Evolutionary conservation across 2,797 vertebrate genomes (phyloP), one percentile per base, ranked within the genome.

Genomic region (Pseudochromis fuscus): DNA sequence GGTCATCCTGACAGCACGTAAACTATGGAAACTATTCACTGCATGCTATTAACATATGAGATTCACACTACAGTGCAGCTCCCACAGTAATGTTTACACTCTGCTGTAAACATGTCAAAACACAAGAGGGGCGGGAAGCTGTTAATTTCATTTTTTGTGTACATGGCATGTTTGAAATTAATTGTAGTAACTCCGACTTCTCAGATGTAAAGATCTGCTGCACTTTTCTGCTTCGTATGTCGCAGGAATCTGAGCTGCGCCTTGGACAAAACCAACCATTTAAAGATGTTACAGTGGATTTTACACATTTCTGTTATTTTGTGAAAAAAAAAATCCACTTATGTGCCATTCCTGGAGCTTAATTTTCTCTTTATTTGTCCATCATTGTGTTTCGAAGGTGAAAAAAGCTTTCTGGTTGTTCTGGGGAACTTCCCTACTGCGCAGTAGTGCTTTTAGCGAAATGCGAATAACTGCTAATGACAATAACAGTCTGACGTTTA

Each of bases 1-100:
- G 90, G 88, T 91, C 82, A 82, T 27, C 52, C 67, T 78, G 83
- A 86, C 77, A 79, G 77, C 73, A 55, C 4, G 18, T 72, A 74
- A 84, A 86, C 70, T 49, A 76, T 18, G 33, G 48, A 72, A 84
- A 77, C 46, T 60, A 33, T 55, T 65, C 45, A 69, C 72, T 55
- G 55, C 38, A 66, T 52, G 51, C 50, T 56, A 59, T 86, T 73
- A 88, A 27, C 60, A 45, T 63, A 58, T 74, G 12, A 58, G 46
- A 70, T 49, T 66, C 31, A 28, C 16, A 33, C n/a, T 24, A 28
- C 2, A 58, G 51, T 7, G 31, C 16, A 70, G 37, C 16, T 37
- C 19, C 46, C 18, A 38, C 35, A 25, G 44, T 27, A 7, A 30
- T 3, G 2, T 28, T 59, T n/a, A 42, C 37, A 12, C 9, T 28